Base-by-base conservation (phyloP, 2,888 invertebrate species). In the Aphodius sticticus region DNA sequence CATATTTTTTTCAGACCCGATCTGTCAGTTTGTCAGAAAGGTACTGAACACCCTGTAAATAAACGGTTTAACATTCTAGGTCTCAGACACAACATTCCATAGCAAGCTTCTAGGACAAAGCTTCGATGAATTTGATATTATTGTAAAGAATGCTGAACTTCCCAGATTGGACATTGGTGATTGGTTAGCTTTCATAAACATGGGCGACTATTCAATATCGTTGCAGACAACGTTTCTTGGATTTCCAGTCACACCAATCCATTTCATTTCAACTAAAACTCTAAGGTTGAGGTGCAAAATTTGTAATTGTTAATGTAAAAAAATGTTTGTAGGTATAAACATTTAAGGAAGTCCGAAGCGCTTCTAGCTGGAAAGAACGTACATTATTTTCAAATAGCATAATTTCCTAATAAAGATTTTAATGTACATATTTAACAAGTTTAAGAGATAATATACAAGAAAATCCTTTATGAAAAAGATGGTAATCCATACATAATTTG, bases 101-200 rank as follows among this genome's bases (percentile, higher is more conserved):
- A 77, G 82, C 16, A 81, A 70, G 15, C 77, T 83, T 76, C 83
- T 90, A 83, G 83, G 83, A 16, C 78, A 83, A n/a, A 93, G 93
- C 0, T 93, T 93, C 84, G 93, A 93, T 85, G 91, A 92, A 16
- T 86, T 91, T 74, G 94, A 94, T 85, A 90, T 91, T 84, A 86
- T 92, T 81, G 86, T 91, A 82, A 86, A 90, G 79, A 82, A 88
- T 79, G 88, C 88, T 78, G 82, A 87, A 70, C 87, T 94, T 83
- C 92, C 92, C 0, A 89, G 91, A 84, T 87, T 93, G 85, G 86
- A 90, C 3, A 88, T 91, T 16, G 93, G 92, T 0, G 92, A 93
- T 83, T 94, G 93, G 93, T 82, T 94, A 70, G 87, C 90, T 81
- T 94, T 93, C 89, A 86, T 88, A 69, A 90, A 93, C 84, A 92